Conservation (phyloP, 1,140 invertebrate genomes). For the Heliconius hewitsoni region DNA sequence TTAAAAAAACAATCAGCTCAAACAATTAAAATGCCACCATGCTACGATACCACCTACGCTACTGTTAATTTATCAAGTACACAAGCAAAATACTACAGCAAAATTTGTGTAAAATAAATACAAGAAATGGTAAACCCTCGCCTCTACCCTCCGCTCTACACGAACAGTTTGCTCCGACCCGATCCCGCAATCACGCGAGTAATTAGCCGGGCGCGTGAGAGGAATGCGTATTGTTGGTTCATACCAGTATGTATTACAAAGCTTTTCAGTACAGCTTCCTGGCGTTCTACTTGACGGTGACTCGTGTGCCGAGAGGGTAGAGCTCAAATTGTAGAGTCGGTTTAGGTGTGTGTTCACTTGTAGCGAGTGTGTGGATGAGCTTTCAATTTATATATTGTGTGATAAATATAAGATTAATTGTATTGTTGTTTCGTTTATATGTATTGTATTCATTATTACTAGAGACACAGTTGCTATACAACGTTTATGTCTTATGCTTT, state of each 20-base stretch:
- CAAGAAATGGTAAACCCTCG: slow-evolving; percentile 6
- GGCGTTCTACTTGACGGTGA: slow-evolving; percentile 16
- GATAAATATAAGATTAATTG: too few relatives aligned
- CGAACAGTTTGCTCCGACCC: slow-evolving; percentile 20
- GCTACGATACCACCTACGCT: too few relatives aligned
- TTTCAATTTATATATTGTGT: neutral
- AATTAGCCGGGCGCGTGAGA: slow-evolving; percentile 35
- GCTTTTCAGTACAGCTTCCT: slow-evolving; percentile 1
- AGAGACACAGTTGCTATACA: too few relatives aligned
- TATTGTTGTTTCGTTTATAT: too few relatives aligned
- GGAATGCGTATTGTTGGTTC: slow-evolving; percentile 33
- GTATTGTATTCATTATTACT: too few relatives aligned
- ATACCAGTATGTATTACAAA: slow-evolving; percentile 14
- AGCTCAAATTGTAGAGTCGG: slow-evolving; percentile 20
- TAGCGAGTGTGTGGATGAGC: neutral
- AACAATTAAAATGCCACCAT: too few relatives aligned
- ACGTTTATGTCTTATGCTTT: too few relatives aligned
- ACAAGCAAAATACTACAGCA: neutral
- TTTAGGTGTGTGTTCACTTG: neutral
- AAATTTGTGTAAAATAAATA: neutral
- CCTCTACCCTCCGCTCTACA: neutral
- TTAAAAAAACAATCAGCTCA: too few relatives aligned
- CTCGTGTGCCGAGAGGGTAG: slow-evolving; percentile 17
- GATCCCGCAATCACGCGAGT: slow-evolving; percentile 34
- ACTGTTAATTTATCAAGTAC: neutral